A percentile compares a stretch with the other conserved stretches of the same genome.
Conservation (phyloP, 1,140 invertebrate genomes). For the Drosophila biarmipes region DNA sequence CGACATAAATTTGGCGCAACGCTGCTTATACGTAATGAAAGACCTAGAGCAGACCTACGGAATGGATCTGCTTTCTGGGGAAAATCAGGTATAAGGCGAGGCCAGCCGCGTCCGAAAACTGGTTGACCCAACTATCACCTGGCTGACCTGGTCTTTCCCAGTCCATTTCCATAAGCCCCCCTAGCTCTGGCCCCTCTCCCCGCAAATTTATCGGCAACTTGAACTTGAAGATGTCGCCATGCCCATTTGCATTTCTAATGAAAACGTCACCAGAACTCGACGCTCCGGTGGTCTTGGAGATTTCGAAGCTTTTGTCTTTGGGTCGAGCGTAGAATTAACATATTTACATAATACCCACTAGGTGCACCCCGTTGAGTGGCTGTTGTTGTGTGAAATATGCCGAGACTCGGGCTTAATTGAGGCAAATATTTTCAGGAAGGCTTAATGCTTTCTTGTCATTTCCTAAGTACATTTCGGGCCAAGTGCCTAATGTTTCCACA, state of each 20-base stretch:
- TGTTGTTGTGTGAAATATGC: conserved; percentile 25
- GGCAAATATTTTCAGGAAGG: conserved; percentile 18
- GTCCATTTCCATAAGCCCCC: conserved; percentile 6
- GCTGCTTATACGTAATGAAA: conserved; percentile 68
- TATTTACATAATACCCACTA: conserved; percentile 34
- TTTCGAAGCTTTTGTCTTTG: conserved; percentile 13
- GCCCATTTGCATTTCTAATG: conserved; percentile 73
- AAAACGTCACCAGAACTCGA: conserved; percentile 55
- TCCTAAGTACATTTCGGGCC: conserved; percentile 15
- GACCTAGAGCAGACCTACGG: conserved; percentile 37
- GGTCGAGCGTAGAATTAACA: conserved; percentile 21
- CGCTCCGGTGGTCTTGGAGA: conserved; percentile 17
- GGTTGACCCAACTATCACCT: conserved; percentile 62
- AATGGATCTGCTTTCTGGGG: conserved; percentile 10
- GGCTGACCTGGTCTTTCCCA: conserved; percentile 59
- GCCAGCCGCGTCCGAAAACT: conserved; percentile 53
- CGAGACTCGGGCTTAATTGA: conserved; percentile 29
- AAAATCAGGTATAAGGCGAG: conserved; percentile 36
- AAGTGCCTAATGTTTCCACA: conserved; percentile 19
- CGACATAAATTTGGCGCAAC: conserved; percentile 63
- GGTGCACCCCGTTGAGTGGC: conserved; percentile 24
- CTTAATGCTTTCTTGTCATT: conserved; percentile 14
- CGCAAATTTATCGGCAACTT: conserved; percentile 70
- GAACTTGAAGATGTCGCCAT: conserved; percentile 71
- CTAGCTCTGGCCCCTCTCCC: conserved; percentile 14